Conservation (phyloP, 2,797 vertebrate genomes). For the Hyperoplus lanceolatus region DNA sequence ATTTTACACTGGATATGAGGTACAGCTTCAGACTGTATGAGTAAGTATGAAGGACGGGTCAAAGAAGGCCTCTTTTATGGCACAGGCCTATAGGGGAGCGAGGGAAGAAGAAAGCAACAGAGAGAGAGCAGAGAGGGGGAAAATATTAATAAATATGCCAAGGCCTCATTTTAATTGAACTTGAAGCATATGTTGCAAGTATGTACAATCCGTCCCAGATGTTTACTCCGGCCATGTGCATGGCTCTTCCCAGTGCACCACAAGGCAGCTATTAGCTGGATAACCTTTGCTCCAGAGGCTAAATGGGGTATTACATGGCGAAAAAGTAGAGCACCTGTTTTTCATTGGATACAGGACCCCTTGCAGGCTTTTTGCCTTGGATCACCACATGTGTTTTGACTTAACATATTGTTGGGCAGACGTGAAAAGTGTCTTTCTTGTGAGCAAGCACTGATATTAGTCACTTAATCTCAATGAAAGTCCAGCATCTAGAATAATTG, state of each 20-base stretch:
- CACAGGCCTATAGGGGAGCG: constrained; percentile 82
- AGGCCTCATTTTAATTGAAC: constrained; percentile 98
- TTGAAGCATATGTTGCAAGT: constrained; percentile 96
- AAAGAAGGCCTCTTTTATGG: constrained; percentile 88
- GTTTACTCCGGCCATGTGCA: constrained; percentile 88
- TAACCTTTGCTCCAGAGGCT: constrained; percentile 96
- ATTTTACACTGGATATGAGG: constrained; percentile 70
- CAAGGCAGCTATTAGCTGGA: constrained; percentile 96
- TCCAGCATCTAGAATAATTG: constrained; percentile 86
- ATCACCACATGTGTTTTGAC: constrained; percentile 91
- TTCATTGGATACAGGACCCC: constrained; percentile 92
- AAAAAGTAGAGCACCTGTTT: constrained; percentile 96
- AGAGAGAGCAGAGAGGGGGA: constrained; percentile 47
- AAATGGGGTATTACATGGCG: constrained; percentile 95
- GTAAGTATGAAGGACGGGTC: constrained; percentile 89
- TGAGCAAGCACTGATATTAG: constrained; percentile 89
- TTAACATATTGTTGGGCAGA: constrained; percentile 93
- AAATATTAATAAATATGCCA: constrained; percentile 97
- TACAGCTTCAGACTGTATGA: constrained; percentile 80
- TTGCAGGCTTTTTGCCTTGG: constrained; percentile 88
- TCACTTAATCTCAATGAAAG: constrained; percentile 89
- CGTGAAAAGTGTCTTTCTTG: constrained; percentile 95
- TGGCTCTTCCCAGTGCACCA: constrained; percentile 88
- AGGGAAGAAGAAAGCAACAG: constrained; percentile 40
- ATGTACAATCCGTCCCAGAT: constrained; percentile 96